Evolutionary conservation across 2,888 invertebrate genomes (phyloP).

Genomic region (Sepiola atlantica): DNA sequence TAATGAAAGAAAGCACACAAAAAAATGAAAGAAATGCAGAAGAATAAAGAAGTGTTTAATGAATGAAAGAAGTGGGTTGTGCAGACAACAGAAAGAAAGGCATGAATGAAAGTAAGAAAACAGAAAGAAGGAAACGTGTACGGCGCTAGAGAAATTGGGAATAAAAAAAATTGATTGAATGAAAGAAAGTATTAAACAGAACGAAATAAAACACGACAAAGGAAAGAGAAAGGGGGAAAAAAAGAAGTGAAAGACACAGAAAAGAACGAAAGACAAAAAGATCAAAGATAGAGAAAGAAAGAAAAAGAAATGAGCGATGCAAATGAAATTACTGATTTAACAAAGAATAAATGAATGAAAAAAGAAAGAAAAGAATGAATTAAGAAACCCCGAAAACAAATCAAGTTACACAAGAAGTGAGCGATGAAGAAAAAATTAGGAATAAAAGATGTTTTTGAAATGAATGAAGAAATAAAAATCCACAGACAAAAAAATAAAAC

Average conservation of each 20-base stretch:
- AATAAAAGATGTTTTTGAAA: neutral
- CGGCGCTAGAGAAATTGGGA: neutral
- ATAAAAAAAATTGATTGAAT: neutral
- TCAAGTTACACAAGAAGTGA: no score
- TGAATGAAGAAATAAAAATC: neutral
- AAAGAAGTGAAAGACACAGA: neutral
- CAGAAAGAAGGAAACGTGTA: neutral
- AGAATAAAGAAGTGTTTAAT: no score
- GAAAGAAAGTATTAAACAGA: neutral
- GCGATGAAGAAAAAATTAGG: neutral
- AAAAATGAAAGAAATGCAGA: no score
- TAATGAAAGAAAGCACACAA: no score
- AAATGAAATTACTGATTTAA: no score
- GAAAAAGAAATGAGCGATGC: no score
- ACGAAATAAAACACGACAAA: neutral
- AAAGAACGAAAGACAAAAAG: neutral
- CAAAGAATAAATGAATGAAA: no score
- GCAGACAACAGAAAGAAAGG: neutral
- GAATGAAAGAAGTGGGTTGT: no score
- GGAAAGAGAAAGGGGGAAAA: neutral
- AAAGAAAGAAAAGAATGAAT: no score
- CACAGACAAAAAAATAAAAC: neutral
- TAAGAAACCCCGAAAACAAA: no score
- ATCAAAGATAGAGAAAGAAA: neutral
- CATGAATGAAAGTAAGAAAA: neutral